phyloP scores from a whole-genome alignment of 2,797 vertebrate species.

The Sylvia borin region DNA sequence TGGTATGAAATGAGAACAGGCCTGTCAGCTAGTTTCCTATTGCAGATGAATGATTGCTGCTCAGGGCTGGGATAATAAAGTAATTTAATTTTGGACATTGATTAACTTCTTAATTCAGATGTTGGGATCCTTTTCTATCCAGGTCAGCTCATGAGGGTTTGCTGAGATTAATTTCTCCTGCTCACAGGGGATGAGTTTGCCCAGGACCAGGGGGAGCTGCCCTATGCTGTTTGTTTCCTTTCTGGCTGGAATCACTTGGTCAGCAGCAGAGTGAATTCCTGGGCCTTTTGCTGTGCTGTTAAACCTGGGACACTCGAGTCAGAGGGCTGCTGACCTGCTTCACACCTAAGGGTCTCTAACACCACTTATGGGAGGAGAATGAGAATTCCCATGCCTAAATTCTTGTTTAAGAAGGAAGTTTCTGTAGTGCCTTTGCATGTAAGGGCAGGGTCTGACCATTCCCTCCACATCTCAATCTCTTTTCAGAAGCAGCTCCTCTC shows the following conservation, averaged over 20 bases:
- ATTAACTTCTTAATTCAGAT: conserved; percentile 54
- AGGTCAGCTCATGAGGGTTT: conserved; percentile 21
- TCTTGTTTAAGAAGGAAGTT: neutral
- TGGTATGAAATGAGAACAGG: neutral
- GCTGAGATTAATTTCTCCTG: conserved; percentile 45
- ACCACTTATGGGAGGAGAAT: neutral
- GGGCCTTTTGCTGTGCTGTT: neutral
- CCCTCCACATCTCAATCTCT: neutral
- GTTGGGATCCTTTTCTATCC: conserved; percentile 45
- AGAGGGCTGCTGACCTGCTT: neutral
- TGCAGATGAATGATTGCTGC: conserved; percentile 10
- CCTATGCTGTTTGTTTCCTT: neutral
- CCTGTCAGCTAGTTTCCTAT: conserved; percentile 19
- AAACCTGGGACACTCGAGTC: neutral
- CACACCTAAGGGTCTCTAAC: neutral
- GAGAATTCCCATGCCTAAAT: neutral
- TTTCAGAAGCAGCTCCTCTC: neutral
- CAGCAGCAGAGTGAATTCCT: neutral
- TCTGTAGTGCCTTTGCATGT: neutral
- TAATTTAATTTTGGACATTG: conserved; percentile 54
- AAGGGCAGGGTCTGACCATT: neutral
- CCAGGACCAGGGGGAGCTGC: conserved; percentile 3
- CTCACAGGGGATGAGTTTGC: conserved; percentile 17
- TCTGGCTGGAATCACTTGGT: neutral
- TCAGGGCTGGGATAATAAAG: conserved; percentile 6